These are phyloP conservation scores for Asbolus verrucosus DNA, from an alignment of 1,140 invertebrate species.

Conservation along the genomic window DNA sequence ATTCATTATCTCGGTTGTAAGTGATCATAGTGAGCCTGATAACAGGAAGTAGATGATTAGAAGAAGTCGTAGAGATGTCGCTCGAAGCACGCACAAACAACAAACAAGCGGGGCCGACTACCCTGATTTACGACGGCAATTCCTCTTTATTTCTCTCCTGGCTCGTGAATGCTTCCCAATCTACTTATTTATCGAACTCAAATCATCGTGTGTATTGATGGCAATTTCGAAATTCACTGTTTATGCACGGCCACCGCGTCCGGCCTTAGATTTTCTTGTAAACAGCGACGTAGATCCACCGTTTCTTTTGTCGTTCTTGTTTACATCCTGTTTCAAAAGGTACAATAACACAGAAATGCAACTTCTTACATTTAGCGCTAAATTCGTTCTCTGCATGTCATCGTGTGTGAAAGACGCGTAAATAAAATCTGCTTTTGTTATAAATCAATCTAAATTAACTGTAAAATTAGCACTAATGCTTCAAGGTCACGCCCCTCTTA, in stretches of 20 bases:
- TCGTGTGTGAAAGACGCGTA: too few relatives aligned
- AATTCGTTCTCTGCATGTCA: too few relatives aligned
- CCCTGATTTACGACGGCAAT: slow-evolving; percentile 59
- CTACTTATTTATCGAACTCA: slow-evolving; percentile 62
- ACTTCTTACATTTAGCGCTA: too few relatives aligned
- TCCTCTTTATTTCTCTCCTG: slow-evolving; percentile 64
- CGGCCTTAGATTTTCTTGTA: neutral
- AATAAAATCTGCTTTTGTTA: too few relatives aligned
- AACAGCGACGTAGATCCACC: too few relatives aligned
- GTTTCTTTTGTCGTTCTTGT: too few relatives aligned
- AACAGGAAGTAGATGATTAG: slow-evolving; percentile 51
- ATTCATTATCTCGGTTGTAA: slow-evolving; percentile 44
- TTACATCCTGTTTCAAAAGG: too few relatives aligned
- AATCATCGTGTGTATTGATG: slow-evolving; percentile 53
- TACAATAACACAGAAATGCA: too few relatives aligned
- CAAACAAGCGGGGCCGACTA: slow-evolving; percentile 50
- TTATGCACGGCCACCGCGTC: neutral
- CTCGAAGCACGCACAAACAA: slow-evolving; percentile 53
- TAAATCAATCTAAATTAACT: too few relatives aligned
- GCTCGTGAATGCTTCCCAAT: slow-evolving; percentile 58
- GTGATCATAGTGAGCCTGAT: slow-evolving; percentile 45
- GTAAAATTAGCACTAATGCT: too few relatives aligned
- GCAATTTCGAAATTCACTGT: slow-evolving; percentile 1
- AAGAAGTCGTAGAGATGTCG: slow-evolving; percentile 52
- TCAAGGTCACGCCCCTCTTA: too few relatives aligned